A percentile compares a stretch with the other conserved stretches of the same genome.
Conservation (phyloP, 2,888 invertebrate species). For the Plebejus argus region DNA sequence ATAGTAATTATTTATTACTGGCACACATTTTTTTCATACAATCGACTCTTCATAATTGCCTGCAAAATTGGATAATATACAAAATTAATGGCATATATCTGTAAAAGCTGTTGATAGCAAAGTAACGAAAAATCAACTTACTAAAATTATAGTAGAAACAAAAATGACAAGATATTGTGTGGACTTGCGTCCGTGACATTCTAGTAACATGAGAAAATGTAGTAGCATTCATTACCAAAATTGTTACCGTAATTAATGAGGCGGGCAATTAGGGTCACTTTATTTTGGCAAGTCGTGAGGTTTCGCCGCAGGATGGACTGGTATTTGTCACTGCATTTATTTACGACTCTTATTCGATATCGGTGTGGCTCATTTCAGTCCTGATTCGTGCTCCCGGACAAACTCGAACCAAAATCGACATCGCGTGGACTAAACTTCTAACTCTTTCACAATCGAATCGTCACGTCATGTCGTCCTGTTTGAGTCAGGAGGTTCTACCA, state of each 20-base stretch:
- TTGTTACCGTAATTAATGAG: conserved; percentile 21
- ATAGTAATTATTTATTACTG: no score
- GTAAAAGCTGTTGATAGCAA: no score
- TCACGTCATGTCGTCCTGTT: no score
- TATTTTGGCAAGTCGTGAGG: not conserved
- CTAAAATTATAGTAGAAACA: not conserved
- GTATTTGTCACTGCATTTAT: no score
- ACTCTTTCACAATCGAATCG: no score
- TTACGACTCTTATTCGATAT: not conserved
- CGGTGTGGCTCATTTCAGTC: not conserved
- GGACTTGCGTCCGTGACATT: not conserved
- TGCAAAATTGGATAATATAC: no score
- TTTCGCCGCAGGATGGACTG: not conserved
- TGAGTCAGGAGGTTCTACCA: no score
- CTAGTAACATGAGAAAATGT: conserved; percentile 6
- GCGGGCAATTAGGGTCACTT: not conserved
- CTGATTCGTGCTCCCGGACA: not conserved
- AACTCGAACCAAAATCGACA: not conserved
- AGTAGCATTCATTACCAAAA: not conserved
- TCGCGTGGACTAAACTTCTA: no score
- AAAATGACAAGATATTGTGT: not conserved
- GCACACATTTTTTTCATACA: not conserved
- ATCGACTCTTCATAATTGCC: no score
- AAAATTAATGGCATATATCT: no score
- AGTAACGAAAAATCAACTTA: no score